A percentile compares a stretch with the other conserved stretches of the same genome.
These are phyloP conservation scores for Nineta flava DNA, from an alignment of 2,888 invertebrate genomes.

Conservation along the genomic window DNA sequence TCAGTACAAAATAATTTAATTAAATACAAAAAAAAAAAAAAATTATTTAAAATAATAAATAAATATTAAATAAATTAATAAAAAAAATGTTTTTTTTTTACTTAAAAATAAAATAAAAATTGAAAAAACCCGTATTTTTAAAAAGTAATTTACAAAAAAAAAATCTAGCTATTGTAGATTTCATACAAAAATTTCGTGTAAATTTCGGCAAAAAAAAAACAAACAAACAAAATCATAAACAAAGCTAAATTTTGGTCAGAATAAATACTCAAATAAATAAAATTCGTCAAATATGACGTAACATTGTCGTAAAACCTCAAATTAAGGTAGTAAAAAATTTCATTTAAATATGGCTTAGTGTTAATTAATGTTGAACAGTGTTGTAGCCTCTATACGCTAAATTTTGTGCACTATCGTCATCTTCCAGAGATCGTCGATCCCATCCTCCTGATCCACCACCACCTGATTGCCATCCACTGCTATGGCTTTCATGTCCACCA, in stretches of 20 bases:
- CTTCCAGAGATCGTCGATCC: constrained; percentile 50
- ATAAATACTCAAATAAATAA: neutral
- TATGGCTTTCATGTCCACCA: constrained; percentile 26
- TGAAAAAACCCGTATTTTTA: too few relatives aligned
- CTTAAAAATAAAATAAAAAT: too few relatives aligned
- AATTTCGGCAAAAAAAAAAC: too few relatives aligned
- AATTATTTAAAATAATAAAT: too few relatives aligned
- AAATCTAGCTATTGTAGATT: too few relatives aligned
- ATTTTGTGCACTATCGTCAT: constrained; percentile 37
- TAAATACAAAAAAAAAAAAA: too few relatives aligned
- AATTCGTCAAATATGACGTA: constrained; percentile 7
- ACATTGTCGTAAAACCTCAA: neutral
- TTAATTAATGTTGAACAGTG: constrained; percentile 14
- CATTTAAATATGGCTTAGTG: neutral
- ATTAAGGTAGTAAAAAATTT: neutral
- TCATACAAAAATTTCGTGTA: too few relatives aligned
- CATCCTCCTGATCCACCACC: constrained; percentile 53
- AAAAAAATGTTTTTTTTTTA: too few relatives aligned
- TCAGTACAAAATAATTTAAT: too few relatives aligned
- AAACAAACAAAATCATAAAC: too few relatives aligned
- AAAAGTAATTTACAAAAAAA: too few relatives aligned
- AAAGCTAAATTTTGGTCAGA: neutral
- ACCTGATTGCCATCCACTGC: constrained; percentile 30
- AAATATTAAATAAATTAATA: too few relatives aligned
- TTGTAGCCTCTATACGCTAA: constrained; percentile 55